Evolutionary conservation across 37 sponge, comb jelly and placozoan species (phyloP).

Genomic region (Eunapius fragilis): DNA sequence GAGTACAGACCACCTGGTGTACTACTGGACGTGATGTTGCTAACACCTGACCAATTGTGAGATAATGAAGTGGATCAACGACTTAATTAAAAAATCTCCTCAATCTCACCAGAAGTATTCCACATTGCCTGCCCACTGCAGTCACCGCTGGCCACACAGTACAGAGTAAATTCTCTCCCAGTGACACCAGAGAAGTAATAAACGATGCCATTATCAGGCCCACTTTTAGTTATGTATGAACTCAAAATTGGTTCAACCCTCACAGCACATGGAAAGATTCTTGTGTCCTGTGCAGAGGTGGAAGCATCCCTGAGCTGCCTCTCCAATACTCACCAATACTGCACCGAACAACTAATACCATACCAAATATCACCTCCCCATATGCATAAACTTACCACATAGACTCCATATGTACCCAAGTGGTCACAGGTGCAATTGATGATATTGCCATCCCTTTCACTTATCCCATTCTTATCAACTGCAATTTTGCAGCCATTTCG

Average conservation of each 20-base stretch:
- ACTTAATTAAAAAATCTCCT: background rate
- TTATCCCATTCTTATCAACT: background rate
- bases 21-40: background rate
- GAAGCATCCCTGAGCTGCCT: no score
- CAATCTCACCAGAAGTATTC: background rate
- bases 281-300: no score
- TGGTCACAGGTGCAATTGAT: constrained; percentile 2
- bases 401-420: background rate
- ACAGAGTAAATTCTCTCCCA: background rate
- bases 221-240: no score
- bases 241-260: no score
- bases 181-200: background rate
- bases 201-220: no score
- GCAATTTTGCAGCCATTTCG: background rate
- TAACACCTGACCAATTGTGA: background rate
- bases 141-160: background rate
- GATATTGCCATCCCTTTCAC: background rate
- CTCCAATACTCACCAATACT: no score
- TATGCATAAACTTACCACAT: constrained; percentile 23
- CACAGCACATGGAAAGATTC: no score
- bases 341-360: background rate
- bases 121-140: background rate
- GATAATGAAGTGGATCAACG: background rate
- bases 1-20: background rate
- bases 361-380: background rate